These are phyloP conservation scores for Calameuta pallipes DNA, from an alignment of 2,888 invertebrate species.

Conservation along the genomic window DNA sequence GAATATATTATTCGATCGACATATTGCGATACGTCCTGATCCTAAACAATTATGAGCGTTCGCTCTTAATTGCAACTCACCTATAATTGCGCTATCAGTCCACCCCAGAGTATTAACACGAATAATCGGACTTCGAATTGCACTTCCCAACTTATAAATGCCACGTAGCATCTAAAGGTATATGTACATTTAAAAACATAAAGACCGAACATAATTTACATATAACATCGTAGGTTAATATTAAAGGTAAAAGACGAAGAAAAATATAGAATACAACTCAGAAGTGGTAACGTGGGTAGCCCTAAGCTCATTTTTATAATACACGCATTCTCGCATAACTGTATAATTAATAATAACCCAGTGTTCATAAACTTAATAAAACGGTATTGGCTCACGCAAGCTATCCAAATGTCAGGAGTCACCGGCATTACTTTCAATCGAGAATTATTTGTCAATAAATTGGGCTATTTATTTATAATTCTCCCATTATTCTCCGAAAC, in stretches of 20 bases:
- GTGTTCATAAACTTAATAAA: neutral
- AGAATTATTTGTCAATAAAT: neutral
- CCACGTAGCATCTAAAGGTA: slow-evolving; percentile 25
- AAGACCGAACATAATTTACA: slow-evolving; percentile 15
- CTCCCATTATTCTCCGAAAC: neutral
- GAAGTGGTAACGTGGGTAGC: slow-evolving; percentile 32
- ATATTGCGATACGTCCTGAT: slow-evolving; percentile 15
- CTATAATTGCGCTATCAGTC: slow-evolving; percentile 27
- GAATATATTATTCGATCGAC: slow-evolving; percentile 27
- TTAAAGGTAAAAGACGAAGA: slow-evolving; percentile 12
- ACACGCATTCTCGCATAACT: neutral
- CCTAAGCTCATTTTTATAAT: neutral
- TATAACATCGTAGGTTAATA: slow-evolving; percentile 7
- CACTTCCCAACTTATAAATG: slow-evolving; percentile 54
- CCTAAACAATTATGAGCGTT: slow-evolving; percentile 17
- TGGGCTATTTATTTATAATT: neutral
- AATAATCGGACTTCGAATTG: slow-evolving; percentile 42
- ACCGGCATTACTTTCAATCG: neutral
- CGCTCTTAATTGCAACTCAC: slow-evolving; percentile 11
- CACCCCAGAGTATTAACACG: slow-evolving; percentile 20
- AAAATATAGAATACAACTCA: slow-evolving; percentile 25
- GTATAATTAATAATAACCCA: neutral
- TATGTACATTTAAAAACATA: slow-evolving; percentile 25
- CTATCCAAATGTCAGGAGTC: neutral
- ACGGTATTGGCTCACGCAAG: neutral